phyloP scores from a whole-genome alignment of 2,113 vertebrate genomes.

The Alethe diademata region DNA sequence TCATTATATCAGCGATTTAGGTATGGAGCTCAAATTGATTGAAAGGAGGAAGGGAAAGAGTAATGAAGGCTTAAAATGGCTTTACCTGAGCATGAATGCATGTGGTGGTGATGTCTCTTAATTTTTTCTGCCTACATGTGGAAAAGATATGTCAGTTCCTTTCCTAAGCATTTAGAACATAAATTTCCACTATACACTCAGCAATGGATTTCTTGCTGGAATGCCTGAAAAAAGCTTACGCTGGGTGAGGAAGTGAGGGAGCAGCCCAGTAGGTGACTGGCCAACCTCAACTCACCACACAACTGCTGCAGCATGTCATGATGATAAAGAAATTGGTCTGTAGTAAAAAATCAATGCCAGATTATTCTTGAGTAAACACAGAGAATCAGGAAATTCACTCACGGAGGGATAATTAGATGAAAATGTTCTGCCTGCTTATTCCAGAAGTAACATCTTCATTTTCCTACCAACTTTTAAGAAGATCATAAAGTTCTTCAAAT shows the following conservation, averaged over 20 bases:
- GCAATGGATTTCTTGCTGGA: not conserved
- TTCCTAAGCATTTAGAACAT: not conserved
- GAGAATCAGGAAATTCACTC: not conserved
- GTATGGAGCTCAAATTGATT: not conserved
- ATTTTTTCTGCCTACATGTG: not conserved
- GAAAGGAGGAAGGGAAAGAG: not conserved
- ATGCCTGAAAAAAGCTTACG: not conserved
- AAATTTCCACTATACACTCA: not conserved
- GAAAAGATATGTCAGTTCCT: not conserved
- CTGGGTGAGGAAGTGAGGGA: not conserved
- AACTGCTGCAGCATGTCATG: not conserved
- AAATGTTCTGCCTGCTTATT: not conserved
- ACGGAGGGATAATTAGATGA: not conserved
- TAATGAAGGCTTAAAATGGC: not conserved
- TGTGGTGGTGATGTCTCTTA: not conserved
- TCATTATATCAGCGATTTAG: not conserved
- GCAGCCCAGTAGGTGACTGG: not conserved
- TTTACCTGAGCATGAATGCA: not conserved
- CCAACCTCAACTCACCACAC: not conserved
- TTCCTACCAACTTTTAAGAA: not conserved
- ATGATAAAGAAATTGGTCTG: not conserved
- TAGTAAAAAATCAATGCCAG: not conserved
- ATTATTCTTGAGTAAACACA: not conserved
- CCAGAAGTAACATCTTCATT: not conserved
- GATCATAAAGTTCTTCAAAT: not conserved